Evolutionary conservation across 2,888 invertebrate species (phyloP), one percentile per base, ranked within the genome.

Genomic region (Colletes collaris): DNA sequence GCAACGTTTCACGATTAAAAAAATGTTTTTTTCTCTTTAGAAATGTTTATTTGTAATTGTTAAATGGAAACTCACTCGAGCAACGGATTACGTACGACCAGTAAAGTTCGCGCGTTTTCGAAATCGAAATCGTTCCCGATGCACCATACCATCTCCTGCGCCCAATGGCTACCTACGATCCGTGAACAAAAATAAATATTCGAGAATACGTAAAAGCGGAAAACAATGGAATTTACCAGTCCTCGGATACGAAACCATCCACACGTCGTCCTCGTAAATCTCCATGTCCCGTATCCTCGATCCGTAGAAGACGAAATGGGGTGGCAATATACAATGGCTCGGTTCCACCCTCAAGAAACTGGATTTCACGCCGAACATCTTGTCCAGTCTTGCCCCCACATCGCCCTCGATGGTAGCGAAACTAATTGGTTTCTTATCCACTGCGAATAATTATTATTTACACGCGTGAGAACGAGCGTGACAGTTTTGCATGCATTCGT

Each of bases 141-240:
- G n/a, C 98, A 94, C 97, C 98, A 98, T 2, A 97, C 95, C 96
- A 98, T 97, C 94, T 98, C 98, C 90, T 98, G 98, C 0, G 97
- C 95, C 98, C 98, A 98, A 0, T 98, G 98, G 35, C 98, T 98
- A 13, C 97, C 97, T 97, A 81, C 4, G 13, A 64, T 27, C 2
- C 27, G 27, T 27, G 2, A 27, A 27, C 27, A 27, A 27, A 2
- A 27, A 27, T 27, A 27, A 27, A 27, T 27, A 3, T 70, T 64
- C 8, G 53, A 44, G 56, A 52, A 59, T 0, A 27, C 2, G 3
- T 16, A 1, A 37, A 8, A 46, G 3, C 44, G 2, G 10, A 10
- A 52, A 56, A 0, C 11, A 37, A 7, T 13, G 16, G 19, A 4
- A 19, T 69, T 81, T 91, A 97, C 98, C 98, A 87, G 98, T 97